Percentiles rank a stretch among this genome's conserved stretches.
These are phyloP conservation scores for Macrochelys suwanniensis DNA, from an alignment of 2,797 vertebrate genomes.

Conservation along the genomic window DNA sequence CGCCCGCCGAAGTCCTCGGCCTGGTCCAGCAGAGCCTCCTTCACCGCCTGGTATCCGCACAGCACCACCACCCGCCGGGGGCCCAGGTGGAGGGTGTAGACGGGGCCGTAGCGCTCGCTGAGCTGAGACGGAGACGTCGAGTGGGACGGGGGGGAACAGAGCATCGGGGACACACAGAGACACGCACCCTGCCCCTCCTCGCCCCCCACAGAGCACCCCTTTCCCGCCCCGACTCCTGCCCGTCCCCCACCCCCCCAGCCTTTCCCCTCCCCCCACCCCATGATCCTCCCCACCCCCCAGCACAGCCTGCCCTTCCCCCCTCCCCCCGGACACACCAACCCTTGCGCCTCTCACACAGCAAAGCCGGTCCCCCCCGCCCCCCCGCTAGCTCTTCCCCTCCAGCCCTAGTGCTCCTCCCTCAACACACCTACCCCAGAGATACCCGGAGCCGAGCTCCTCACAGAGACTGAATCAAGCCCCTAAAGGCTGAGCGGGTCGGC, in stretches of 20 bases:
- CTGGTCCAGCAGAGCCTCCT: slow-evolving; percentile 83
- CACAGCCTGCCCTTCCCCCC: background rate
- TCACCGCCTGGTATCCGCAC: slow-evolving; percentile 74
- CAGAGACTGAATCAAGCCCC: too few relatives aligned
- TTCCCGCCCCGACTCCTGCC: background rate
- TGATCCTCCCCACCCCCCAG: background rate
- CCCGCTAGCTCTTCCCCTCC: too few relatives aligned
- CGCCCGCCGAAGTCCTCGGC: slow-evolving; percentile 80
- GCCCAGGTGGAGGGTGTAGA: slow-evolving; percentile 81
- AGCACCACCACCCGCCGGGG: slow-evolving; percentile 75
- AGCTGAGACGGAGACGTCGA: slow-evolving; percentile 57
- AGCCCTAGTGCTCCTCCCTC: too few relatives aligned
- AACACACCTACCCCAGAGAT: too few relatives aligned
- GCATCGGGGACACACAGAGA: too few relatives aligned
- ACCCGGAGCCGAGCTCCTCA: too few relatives aligned
- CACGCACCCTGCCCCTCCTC: background rate
- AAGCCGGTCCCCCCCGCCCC: too few relatives aligned
- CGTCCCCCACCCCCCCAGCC: background rate
- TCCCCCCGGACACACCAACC: background rate
- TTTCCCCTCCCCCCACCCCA: background rate
- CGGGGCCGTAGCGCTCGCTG: slow-evolving; percentile 80
- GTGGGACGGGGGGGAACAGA: background rate
- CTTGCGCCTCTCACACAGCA: too few relatives aligned
- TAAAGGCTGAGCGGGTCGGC: too few relatives aligned
- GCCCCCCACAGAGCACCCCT: background rate